Base-by-base conservation (phyloP, 2,888 invertebrate species). In the Lochmaea crataegi region DNA sequence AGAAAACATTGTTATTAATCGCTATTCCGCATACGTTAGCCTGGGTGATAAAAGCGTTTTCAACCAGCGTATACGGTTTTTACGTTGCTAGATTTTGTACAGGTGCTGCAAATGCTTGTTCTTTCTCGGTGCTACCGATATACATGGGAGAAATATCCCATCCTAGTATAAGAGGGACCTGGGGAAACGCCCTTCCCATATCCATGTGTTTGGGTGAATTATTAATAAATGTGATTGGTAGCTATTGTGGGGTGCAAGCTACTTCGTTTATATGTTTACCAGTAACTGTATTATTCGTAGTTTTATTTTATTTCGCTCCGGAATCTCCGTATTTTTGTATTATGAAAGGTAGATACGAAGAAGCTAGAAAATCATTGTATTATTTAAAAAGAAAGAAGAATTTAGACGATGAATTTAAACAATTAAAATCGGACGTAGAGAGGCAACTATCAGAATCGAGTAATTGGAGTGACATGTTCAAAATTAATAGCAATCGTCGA, bases 241-340 rank as follows among this genome's bases (percentile, higher is more conserved):
- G 90, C 10, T 89, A 88, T 82, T 89, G 89, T 32, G 84, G 87
- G 74, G 88, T 91, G 85, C 82, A 83, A 76, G 85, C 84, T 38
- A 86, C 90, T 76, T 90, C 90, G 71, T 86, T 86, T 68, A 88
- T 90, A 83, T 91, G 90, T 82, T 85, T 90, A 79, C 83, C 89
- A 76, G 86, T 91, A 71, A 90, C 92, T 12, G 84, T 91, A 58
- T 79, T 90, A 51, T 90, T 91, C 80, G 84, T 91, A 41, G 65
- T 90, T 18, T 86, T 88, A 22, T 90, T 92, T 83, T 45, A 84
- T 58, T 90, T 90, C 81, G 86, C 92, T 82, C 93, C 93, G 18
- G 93, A 93, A 87, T 80, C 81, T 11, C 85, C 84, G 0, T 84
- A 84, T 69, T 84, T 76, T 65, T 78, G 75, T 14, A 65, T 83